Conservation (phyloP, 2,113 vertebrate genomes). For the Coptodon rendalli region DNA sequence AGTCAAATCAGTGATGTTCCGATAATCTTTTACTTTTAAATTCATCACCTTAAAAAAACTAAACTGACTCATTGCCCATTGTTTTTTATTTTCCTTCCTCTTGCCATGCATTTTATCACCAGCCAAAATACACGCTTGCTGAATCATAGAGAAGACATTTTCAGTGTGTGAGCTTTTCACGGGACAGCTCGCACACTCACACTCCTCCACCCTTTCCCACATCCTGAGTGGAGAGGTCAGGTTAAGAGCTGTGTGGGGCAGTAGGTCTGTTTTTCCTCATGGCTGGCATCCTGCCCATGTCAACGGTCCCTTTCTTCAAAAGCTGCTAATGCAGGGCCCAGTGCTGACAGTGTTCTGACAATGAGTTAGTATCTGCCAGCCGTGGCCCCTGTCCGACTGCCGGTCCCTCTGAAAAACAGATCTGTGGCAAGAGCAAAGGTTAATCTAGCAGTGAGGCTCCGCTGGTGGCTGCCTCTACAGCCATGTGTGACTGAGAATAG, state of each 20-base stretch:
- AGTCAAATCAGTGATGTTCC: background rate
- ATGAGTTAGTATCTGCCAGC: slow-evolving; percentile 55
- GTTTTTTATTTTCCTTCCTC: slow-evolving; percentile 29
- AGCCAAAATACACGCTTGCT: slow-evolving; percentile 16
- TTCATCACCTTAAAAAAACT: background rate
- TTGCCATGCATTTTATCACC: slow-evolving; percentile 15
- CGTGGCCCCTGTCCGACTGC: slow-evolving; percentile 32
- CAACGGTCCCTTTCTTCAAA: slow-evolving; percentile 55
- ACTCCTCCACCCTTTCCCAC: slow-evolving; percentile 23
- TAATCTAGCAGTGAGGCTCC: slow-evolving; percentile 66
- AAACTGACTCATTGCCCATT: background rate
- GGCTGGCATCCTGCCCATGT: slow-evolving; percentile 51
- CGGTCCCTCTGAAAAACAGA: slow-evolving; percentile 61
- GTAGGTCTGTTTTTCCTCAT: slow-evolving; percentile 46
- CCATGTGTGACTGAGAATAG: slow-evolving; percentile 68
- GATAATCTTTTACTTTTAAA: background rate
- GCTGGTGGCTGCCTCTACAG: slow-evolving; percentile 38
- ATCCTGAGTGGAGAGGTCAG: slow-evolving; percentile 52
- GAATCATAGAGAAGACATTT: slow-evolving; percentile 2
- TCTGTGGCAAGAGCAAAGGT: slow-evolving; percentile 62
- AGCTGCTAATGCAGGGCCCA: slow-evolving; percentile 32
- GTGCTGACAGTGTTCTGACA: slow-evolving; percentile 60
- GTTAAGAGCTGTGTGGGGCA: slow-evolving; percentile 38
- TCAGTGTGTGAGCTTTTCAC: background rate
- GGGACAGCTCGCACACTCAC: background rate